phyloP scores from a whole-genome alignment of 2,113 vertebrate species.

The Prolemur simus region DNA sequence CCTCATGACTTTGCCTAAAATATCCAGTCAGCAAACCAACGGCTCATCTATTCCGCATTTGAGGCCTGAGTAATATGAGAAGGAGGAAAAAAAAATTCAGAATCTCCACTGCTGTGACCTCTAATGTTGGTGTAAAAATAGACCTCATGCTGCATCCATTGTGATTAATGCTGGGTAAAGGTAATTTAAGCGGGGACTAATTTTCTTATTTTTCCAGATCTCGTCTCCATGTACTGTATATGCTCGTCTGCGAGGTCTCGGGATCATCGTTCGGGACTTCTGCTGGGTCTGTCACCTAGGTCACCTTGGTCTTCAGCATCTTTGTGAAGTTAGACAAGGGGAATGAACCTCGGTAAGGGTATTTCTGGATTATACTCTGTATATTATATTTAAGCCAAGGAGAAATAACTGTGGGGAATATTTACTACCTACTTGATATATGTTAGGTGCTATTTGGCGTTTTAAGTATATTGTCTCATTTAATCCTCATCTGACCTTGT shows the following conservation, averaged over 20 bases:
- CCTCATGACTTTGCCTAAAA: conserved; percentile 72
- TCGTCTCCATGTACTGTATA: conserved; percentile 69
- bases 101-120: conserved; percentile 82
- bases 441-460: background rate
- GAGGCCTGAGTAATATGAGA: conserved; percentile 77
- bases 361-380: background rate
- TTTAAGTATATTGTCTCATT: conserved; percentile 25
- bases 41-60: conserved; percentile 68
- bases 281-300: background rate
- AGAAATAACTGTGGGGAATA: background rate
- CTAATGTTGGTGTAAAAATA: conserved; percentile 83
- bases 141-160: conserved; percentile 78
- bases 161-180: conserved; percentile 87
- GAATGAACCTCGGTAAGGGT: background rate
- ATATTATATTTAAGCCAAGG: background rate
- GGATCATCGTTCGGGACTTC: background rate
- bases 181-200: conserved; percentile 84
- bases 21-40: conserved; percentile 78
- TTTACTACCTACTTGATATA: background rate
- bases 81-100: conserved; percentile 74
- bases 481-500: background rate
- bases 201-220: conserved; percentile 82
- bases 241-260: background rate
- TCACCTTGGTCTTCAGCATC: conserved; percentile 38
- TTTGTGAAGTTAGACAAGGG: conserved; percentile 1